Evolutionary conservation across 2,113 vertebrate genomes (phyloP), one percentile per base, ranked within the genome.

Genomic region (Caranx ignobilis): DNA sequence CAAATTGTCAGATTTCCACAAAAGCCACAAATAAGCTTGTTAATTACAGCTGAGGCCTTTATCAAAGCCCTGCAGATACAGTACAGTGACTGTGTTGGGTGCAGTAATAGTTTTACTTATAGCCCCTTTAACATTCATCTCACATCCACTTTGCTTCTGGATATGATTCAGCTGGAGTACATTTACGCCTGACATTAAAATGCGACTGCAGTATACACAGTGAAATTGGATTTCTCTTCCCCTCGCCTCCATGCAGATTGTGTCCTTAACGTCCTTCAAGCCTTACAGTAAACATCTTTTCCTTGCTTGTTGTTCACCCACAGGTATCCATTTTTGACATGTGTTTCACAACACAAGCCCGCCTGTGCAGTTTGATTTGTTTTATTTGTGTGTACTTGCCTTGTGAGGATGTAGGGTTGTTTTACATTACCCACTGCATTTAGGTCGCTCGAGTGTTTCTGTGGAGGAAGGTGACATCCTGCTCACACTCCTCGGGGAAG

Each of bases 151-250:
- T 88, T 83, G 79, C 88, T 89, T 83, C 87, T 85, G 81, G 85
- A 84, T 83, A 88, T 70, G 90, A 87, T 89, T 89, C 88, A 85
- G 88, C 87, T 72, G 52, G 79, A 91, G 87, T 85, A 77, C 77
- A 86, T 90, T 87, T 90, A 85, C 18, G 79, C 52, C 86, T 85
- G 87, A 88, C 75, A 92, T 92, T 92, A 89, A 90, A 89, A 90
- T 89, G 84, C 60, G 19, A 70, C 41, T 11, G 80, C 41, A 48
- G 82, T 77, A 85, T 77, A 82, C 83, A 83, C 79, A 84, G 61
- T 31, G 68, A 89, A 92, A 90, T 90, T 89, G 91, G 86, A 92
- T 90, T 92, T 88, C 83, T 79, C 64, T 85, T 75, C 45, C 71
- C 82, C 50, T 71, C 11, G 13, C 79, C 67, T 79, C 88, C 82